Evolutionary conservation across 2,888 invertebrate species (phyloP), one percentile per base, ranked within the genome.

Genomic region (Patella caerulea): DNA sequence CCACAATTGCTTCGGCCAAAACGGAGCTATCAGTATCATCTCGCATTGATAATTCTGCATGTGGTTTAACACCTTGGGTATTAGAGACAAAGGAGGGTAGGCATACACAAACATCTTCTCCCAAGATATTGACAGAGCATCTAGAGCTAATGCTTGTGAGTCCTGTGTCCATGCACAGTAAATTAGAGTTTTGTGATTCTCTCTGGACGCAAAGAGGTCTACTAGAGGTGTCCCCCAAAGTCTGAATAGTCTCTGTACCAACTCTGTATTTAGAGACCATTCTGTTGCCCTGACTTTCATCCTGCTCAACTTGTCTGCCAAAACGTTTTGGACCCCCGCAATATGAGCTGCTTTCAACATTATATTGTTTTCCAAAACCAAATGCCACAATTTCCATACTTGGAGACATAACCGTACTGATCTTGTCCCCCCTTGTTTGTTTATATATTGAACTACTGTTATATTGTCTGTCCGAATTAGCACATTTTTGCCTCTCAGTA

Each of bases 201-300:
- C 17, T 29, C 15, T 24, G 15, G 76, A 53, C 9, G 80, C 76
- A 76, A 76, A 78, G 3, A 80, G 72, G 56, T 78, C 80, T 55
- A 79, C 59, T 54, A 77, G 12, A 29, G 79, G 77, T 45, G 17
- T 53, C 17, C 55, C 74, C 72, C 55, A 71, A 15, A 55, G 12
- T 15, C 17, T 15, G 54, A 80, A 80, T 4, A 80, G 45, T 45
- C 45, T 14, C 3, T 73, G 56, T 11, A 73, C 34, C 11, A 80
- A 70, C 24, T 1, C 24, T 24, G 24, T 24, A 24, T 24, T 24
- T 1, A 24, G 24, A 24, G 24, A 24, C 24, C n/a, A 15, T n/a
- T 19, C 45, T 76, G 81, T 78, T 73, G n/a, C 81, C 55, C 15
- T 71, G 74, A 82, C 81, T 81, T 53, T 82, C 79, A 71, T 45